Evolutionary conservation across 2,113 vertebrate species (phyloP), one percentile per base, ranked within the genome.

Genomic region (Labrus mixtus): DNA sequence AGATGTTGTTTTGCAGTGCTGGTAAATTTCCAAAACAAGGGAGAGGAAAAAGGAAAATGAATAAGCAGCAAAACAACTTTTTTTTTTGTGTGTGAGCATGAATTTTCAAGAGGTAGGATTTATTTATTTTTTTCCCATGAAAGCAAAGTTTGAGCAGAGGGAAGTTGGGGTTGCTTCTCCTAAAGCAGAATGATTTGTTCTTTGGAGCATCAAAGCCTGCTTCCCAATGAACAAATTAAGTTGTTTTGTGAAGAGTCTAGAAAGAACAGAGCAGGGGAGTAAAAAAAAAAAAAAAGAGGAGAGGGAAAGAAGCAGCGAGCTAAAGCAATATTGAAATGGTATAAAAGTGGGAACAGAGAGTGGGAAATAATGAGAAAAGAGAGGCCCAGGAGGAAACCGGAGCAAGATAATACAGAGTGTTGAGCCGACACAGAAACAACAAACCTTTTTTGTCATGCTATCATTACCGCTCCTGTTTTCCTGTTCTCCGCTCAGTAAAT

Each of bases 391-490:
- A 55, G 41, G 39, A 76, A 77, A 68, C 60, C 61, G 55, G 62
- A 59, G 61, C 33, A 29, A 78, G 58, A 82, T 76, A 62, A 70
- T 69, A 65, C 62, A 69, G 68, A 73, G 50, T 41, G 25, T 66
- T 58, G 62, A 67, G 50, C 43, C 15, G 46, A 75, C 62, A 61
- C 23, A 77, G 65, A 70, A 74, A 73, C 72, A 74, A 71, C 78
- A 68, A 67, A 75, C 84, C 63, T 79, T 86, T 84, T 83, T 87
- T 80, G 83, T 87, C 81, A 82, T 73, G 82, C 79, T 82, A 87
- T 87, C 71, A 85, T 90, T 90, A 86, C 82, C 41, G 81, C 80
- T 84, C 77, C 83, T 87, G 85, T 76, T 75, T 82, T 90, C 82
- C 82, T 82, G 66, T 79, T 83, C 76, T 79, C 64, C 69, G 25